Conservation (phyloP, 2,888 invertebrate genomes). For the Thecocarcelia acutangulata region DNA sequence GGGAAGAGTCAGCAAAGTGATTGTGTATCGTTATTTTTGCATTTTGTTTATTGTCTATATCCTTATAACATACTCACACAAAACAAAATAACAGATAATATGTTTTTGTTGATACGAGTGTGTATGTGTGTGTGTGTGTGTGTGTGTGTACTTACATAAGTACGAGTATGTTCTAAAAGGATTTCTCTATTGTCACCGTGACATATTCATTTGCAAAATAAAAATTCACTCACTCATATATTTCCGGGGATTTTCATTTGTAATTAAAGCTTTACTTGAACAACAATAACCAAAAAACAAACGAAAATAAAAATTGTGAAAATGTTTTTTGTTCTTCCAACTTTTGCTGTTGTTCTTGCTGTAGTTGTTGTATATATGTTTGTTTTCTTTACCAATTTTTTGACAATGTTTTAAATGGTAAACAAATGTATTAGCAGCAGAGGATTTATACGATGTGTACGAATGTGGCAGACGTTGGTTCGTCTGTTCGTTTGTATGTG, state of each 20-base stretch:
- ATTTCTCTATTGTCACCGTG: constrained; percentile 65
- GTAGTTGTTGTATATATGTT: constrained; percentile 4
- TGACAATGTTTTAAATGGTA: constrained; percentile 60
- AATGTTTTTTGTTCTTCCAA: constrained; percentile 11
- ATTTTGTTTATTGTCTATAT: constrained; percentile 52
- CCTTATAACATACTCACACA: constrained; percentile 10
- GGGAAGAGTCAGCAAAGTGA: neutral
- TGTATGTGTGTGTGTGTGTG: too few relatives aligned
- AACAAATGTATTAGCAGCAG: constrained; percentile 56
- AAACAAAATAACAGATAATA: too few relatives aligned
- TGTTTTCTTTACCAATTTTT: constrained; percentile 33
- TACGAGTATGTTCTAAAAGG: constrained; percentile 47
- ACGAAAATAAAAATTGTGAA: neutral
- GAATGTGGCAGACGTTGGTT: too few relatives aligned
- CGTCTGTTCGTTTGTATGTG: neutral
- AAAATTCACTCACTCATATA: constrained; percentile 52
- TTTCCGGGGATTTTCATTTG: constrained; percentile 77
- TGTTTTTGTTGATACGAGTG: too few relatives aligned
- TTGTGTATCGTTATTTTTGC: constrained; percentile 47
- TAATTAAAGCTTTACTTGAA: constrained; percentile 76
- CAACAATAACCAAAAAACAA: too few relatives aligned
- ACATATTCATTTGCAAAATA: constrained; percentile 53
- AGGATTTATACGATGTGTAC: constrained; percentile 12
- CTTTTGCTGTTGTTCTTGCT: too few relatives aligned
- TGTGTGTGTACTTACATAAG: constrained; percentile 8